Evolutionary conservation across 1,140 invertebrate species (phyloP).

Genomic region (Panagrolaimus sp.): DNA sequence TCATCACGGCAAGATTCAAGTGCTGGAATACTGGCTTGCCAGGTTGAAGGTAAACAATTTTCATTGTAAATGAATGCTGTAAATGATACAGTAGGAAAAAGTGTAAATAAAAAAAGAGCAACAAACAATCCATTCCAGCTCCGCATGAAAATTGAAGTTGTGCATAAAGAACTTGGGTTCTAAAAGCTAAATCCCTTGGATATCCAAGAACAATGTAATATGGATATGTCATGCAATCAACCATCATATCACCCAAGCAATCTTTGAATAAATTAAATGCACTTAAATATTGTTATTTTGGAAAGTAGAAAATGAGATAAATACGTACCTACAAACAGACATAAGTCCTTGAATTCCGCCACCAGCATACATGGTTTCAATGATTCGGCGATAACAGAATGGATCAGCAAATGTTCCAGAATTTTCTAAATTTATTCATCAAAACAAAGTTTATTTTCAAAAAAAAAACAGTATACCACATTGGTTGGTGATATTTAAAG

Average conservation of each 20-base stretch:
- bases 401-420: not conserved
- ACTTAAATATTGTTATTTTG: not conserved
- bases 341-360: slow-evolving; percentile 11
- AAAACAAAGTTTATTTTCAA: not conserved
- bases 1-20: slow-evolving; percentile 5
- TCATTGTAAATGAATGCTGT: slow-evolving; percentile 8
- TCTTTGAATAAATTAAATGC: slow-evolving; percentile 13
- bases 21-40: not conserved
- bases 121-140: slow-evolving; percentile 1
- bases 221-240: not conserved
- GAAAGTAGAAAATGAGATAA: not conserved
- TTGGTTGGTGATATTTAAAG: not conserved
- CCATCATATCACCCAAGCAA: not conserved
- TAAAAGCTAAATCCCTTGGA: not conserved
- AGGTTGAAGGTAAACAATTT: not conserved
- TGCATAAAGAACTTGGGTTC: not conserved
- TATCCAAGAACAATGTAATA: not conserved
- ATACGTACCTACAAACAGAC: slow-evolving; percentile 2
- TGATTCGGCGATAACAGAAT: not conserved
- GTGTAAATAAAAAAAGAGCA: not conserved
- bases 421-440: not conserved
- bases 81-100: not conserved
- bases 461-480: not conserved
- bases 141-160: slow-evolving; percentile 2
- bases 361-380: not conserved